phyloP scores from a whole-genome alignment of 2,113 vertebrate species.

The Hymenochirus boettgeri region DNA sequence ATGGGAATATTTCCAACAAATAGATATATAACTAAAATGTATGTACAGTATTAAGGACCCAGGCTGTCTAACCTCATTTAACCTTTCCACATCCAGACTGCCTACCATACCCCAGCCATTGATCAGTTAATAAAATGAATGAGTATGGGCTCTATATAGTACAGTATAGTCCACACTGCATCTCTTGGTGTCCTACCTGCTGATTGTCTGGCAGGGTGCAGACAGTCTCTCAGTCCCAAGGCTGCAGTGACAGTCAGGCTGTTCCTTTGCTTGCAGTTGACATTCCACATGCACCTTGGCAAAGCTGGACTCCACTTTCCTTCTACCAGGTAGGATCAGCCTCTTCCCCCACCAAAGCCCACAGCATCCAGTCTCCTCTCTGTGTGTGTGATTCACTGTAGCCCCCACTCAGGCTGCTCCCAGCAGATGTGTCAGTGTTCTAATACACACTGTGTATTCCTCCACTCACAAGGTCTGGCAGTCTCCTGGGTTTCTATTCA shows the following conservation, averaged over 20 bases:
- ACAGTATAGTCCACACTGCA: background rate
- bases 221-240: slow-evolving; percentile 16
- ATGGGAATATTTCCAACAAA: no score
- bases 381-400: slow-evolving; percentile 29
- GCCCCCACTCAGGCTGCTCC: slow-evolving; percentile 27
- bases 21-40: no score
- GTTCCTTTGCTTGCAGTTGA: slow-evolving; percentile 9
- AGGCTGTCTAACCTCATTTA: background rate
- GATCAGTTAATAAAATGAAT: no score
- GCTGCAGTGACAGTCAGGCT: slow-evolving; percentile 16
- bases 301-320: slow-evolving; percentile 14
- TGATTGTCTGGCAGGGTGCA: slow-evolving; percentile 29
- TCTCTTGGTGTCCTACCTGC: slow-evolving; percentile 30
- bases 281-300: background rate
- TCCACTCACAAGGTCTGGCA: slow-evolving; percentile 39
- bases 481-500: slow-evolving; percentile 28
- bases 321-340: slow-evolving; percentile 4
- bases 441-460: slow-evolving; percentile 32
- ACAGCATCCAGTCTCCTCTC: slow-evolving; percentile 5
- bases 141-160: no score
- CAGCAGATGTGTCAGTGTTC: slow-evolving; percentile 34
- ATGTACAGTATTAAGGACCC: no score
- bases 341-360: slow-evolving; percentile 4
- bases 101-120: no score
- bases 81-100: background rate